Conservation (phyloP, 2,113 vertebrate species). For the Thamnophis sirtalis region DNA sequence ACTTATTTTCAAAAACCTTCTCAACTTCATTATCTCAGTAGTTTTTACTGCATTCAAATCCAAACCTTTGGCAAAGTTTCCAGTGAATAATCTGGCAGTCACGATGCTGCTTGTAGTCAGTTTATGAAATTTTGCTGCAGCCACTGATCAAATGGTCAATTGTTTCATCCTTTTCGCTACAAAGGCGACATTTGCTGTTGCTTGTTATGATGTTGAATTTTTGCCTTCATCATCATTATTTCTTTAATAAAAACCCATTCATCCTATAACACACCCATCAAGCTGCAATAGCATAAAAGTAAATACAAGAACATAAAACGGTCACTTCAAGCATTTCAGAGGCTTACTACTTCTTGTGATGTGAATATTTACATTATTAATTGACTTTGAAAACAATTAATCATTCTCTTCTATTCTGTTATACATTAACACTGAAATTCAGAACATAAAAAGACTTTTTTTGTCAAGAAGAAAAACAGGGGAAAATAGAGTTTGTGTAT, state of each 20-base stretch:
- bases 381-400: background rate
- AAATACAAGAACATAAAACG: background rate
- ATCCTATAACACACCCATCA: background rate
- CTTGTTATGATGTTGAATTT: background rate
- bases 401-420: background rate
- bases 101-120: background rate
- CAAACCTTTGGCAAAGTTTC: background rate
- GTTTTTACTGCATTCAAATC: background rate
- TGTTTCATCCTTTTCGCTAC: background rate
- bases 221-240: background rate
- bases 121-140: background rate
- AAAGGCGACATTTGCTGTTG: background rate
- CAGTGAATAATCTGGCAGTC: background rate
- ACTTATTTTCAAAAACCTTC: background rate
- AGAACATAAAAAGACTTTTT: background rate
- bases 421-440: background rate
- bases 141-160: background rate
- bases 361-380: background rate
- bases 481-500: background rate
- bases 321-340: background rate
- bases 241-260: background rate
- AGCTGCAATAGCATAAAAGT: background rate
- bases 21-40: background rate
- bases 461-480: background rate
- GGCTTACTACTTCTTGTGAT: background rate